Evolutionary conservation across 2,113 vertebrate species (phyloP).

Genomic region (Mus pahari): DNA sequence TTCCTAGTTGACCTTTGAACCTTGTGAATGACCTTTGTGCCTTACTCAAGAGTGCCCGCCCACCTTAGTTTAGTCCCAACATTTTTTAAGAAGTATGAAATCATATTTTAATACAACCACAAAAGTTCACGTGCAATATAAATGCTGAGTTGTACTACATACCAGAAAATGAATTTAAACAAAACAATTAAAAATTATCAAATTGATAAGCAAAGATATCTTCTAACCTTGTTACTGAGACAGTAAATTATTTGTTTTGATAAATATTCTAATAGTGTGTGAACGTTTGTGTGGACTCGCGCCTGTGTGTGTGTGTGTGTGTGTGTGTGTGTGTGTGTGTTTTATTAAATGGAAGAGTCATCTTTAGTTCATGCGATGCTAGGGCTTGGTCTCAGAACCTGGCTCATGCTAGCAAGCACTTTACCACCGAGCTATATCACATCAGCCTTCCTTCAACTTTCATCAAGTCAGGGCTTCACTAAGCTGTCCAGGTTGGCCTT

Average conservation of each 20-base stretch:
- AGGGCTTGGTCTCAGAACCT: neutral
- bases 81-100: neutral
- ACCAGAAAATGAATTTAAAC: neutral
- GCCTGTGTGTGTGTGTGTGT: no score
- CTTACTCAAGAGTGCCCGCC: neutral
- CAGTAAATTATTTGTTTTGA: neutral
- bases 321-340: neutral
- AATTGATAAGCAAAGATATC: neutral
- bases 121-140: constrained; percentile 24
- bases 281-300: no score
- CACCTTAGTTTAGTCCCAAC: neutral
- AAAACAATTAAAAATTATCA: constrained; percentile 1
- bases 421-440: neutral
- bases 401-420: neutral
- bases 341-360: constrained; percentile 24
- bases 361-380: neutral
- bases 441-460: neutral
- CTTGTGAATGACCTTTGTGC: neutral
- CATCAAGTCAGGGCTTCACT: neutral
- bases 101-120: constrained; percentile 6
- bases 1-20: neutral
- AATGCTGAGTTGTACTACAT: neutral
- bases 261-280: neutral
- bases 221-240: neutral
- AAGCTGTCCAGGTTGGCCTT: neutral